These are phyloP conservation scores for Hirundichthys speculiger DNA, from an alignment of 2,113 vertebrate species.

Conservation along the genomic window DNA sequence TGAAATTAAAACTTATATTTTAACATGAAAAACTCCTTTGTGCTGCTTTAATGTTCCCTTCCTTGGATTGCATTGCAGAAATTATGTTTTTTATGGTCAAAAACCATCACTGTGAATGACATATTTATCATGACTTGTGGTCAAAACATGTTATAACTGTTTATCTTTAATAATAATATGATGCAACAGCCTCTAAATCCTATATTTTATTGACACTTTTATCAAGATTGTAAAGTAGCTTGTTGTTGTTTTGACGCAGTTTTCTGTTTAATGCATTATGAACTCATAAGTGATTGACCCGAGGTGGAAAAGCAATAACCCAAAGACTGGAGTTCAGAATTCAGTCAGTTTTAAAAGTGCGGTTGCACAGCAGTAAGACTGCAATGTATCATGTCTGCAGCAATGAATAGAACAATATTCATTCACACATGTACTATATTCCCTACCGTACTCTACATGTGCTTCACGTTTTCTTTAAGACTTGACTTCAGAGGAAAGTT, in stretches of 20 bases:
- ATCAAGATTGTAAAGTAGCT: slow-evolving; percentile 49
- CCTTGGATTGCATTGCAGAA: slow-evolving; percentile 8
- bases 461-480: slow-evolving; percentile 76
- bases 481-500: slow-evolving; percentile 69
- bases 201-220: slow-evolving; percentile 49
- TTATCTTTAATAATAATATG: slow-evolving; percentile 37
- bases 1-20: too few species aligned
- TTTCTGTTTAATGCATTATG: slow-evolving; percentile 19
- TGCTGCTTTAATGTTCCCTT: not conserved
- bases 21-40: too few species aligned
- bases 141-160: slow-evolving; percentile 40
- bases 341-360: slow-evolving; percentile 36
- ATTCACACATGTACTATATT: slow-evolving; percentile 71
- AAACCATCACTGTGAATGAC: slow-evolving; percentile 41
- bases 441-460: slow-evolving; percentile 72
- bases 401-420: slow-evolving; percentile 63
- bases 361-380: slow-evolving; percentile 54
- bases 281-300: slow-evolving; percentile 11
- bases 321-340: slow-evolving; percentile 29
- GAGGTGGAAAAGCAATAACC: slow-evolving; percentile 50
- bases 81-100: slow-evolving; percentile 37
- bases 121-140: slow-evolving; percentile 46
- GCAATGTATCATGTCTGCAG: slow-evolving; percentile 66
- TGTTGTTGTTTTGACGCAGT: slow-evolving; percentile 41
- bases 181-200: slow-evolving; percentile 47